Evolutionary conservation across 1,140 invertebrate genomes (phyloP).

Genomic region (Drosophila arawakana): DNA sequence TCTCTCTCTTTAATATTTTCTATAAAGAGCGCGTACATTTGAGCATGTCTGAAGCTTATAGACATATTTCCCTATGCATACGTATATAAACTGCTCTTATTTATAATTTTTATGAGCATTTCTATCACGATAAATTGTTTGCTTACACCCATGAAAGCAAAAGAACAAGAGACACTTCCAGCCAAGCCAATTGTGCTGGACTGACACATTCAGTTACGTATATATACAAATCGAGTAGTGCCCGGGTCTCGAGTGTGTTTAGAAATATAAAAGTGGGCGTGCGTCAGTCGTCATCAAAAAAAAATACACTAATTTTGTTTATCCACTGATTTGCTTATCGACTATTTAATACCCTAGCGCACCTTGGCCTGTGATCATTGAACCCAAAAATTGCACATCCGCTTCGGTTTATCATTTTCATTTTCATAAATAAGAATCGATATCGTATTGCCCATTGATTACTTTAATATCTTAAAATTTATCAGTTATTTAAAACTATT

Average conservation of each 20-base stretch:
- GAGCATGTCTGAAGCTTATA: not conserved
- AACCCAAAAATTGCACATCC: not conserved
- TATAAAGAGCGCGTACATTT: conserved; percentile 14
- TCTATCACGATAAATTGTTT: not conserved
- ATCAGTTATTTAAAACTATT: no score
- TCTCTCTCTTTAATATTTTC: not conserved
- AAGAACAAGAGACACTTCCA: conserved; percentile 16
- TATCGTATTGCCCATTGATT: not conserved
- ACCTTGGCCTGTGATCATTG: conserved; percentile 3
- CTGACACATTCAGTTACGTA: not conserved
- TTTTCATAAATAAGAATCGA: not conserved
- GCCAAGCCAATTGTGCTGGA: not conserved
- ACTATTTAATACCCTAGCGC: conserved; percentile 10
- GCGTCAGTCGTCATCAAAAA: conserved; percentile 21
- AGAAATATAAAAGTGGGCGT: conserved; percentile 29
- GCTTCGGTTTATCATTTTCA: not conserved
- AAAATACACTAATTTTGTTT: not conserved
- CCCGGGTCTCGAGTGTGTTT: not conserved
- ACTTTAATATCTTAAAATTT: not conserved
- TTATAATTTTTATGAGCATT: not conserved
- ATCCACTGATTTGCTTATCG: not conserved
- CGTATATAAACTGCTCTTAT: not conserved
- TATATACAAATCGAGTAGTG: not conserved
- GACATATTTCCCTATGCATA: not conserved
- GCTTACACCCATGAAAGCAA: conserved; percentile 4